Conservation (phyloP, 2,113 vertebrate genomes). For the Strix uralensis region DNA sequence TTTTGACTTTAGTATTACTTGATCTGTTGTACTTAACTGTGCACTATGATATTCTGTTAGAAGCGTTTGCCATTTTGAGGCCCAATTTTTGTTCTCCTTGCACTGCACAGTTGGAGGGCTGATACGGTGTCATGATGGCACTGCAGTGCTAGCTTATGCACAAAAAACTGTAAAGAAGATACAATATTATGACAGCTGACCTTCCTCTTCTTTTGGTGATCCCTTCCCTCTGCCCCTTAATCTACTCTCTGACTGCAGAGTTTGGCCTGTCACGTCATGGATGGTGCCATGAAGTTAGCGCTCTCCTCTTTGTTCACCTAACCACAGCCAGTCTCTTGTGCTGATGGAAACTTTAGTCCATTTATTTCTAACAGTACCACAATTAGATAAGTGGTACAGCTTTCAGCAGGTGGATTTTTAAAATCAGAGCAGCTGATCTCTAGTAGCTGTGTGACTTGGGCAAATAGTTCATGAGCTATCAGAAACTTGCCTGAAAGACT, state of each 20-base stretch:
- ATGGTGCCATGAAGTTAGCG: not conserved
- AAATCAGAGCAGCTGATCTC: not conserved
- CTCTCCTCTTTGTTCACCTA: not conserved
- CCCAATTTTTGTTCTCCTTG: not conserved
- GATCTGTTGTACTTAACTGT: not conserved
- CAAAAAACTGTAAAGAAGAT: not conserved
- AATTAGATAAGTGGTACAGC: not conserved
- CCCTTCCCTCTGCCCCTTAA: not conserved
- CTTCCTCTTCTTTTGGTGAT: not conserved
- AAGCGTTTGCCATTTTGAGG: not conserved
- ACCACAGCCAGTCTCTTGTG: not conserved
- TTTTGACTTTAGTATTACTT: not conserved
- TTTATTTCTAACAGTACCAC: not conserved
- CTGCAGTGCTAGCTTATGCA: not conserved
- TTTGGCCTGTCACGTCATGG: not conserved
- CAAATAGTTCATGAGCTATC: not conserved
- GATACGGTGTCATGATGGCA: not conserved
- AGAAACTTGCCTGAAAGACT: not conserved
- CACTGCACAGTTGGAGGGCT: not conserved
- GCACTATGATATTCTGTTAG: not conserved
- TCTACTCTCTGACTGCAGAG: not conserved
- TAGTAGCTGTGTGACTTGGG: not conserved
- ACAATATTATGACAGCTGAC: accelerated
- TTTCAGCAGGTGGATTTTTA: not conserved
- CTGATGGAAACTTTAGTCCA: not conserved